Evolutionary conservation across 1,140 invertebrate genomes (phyloP), one percentile per base, ranked within the genome.

Genomic region (Trachymyrmex septentrionalis): DNA sequence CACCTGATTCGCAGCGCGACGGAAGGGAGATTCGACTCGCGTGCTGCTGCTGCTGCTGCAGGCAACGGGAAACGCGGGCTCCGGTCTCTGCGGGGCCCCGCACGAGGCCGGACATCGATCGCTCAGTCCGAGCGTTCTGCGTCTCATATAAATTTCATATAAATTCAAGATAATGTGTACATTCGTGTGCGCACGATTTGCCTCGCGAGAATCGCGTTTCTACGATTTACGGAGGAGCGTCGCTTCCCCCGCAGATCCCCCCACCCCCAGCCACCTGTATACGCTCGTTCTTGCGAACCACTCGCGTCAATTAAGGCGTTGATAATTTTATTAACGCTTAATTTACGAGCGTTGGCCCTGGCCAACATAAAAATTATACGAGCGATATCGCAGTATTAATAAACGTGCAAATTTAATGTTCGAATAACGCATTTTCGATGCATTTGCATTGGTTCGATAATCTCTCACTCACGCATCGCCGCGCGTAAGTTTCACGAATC

Each of bases 261-360:
- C 38, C 2, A 2, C 38, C 1, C 38, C 38, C 38, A 10, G 10
- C 38, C 38, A 44, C 10, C 38, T 44, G 24, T 19, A 2, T 9
- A 3, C n/a, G 19, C 9, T 27, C 30, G 30, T 21, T 72, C 69
- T 12, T 24, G 27, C 69, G 16, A 34, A 27, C 0, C 48, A 21
- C 50, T 59, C 38, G 34, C 30, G 77, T 21, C 55, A 24, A 76
- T 64, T 59, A 75, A 75, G 38, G 27, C 50, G 34, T 78, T 24
- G 50, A 77, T 77, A 53, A 55, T 66, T 85, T 66, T 44, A 85
- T 77, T 78, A 67, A 78, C n/a, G 61, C 24, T 38, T 64, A 77
- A 85, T 85, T 85, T 82, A 82, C 67, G 67, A 82, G 24, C 27
- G 48, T 21, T 21, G 21, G 21, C 6, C 21, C 5, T 19, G 61